phyloP scores from a whole-genome alignment of 2,797 vertebrate species.

The Prunella strophiata region DNA sequence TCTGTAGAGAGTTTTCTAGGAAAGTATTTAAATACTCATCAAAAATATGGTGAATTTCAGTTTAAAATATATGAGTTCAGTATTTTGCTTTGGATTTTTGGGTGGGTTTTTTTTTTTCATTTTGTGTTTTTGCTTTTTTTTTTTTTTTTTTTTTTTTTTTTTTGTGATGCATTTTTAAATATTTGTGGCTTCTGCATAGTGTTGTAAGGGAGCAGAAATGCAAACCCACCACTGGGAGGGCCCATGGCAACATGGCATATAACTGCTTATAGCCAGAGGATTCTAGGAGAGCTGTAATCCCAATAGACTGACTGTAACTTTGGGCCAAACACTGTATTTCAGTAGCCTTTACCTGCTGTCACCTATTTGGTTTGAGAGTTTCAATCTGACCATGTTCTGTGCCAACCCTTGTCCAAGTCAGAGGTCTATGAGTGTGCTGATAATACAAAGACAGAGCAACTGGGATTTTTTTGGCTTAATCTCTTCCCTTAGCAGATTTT shows the following conservation, averaged over 20 bases:
- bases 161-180: background rate
- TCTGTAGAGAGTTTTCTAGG: background rate
- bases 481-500: background rate
- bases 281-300: background rate
- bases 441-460: background rate
- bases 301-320: background rate
- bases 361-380: background rate
- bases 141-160: background rate
- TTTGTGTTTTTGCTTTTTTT: background rate
- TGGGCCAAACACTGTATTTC: background rate
- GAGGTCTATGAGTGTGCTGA: background rate
- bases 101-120: rapidly evolving
- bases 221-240: background rate
- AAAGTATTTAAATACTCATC: background rate
- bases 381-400: background rate
- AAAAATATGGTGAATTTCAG: background rate
- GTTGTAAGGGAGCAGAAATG: background rate
- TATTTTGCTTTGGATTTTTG: background rate
- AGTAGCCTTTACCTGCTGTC: background rate
- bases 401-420: background rate
- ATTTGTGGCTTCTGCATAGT: background rate
- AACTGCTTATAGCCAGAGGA: background rate
- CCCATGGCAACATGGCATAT: background rate
- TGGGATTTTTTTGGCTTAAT: background rate
- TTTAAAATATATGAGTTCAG: background rate